Evolutionary conservation across 2,113 vertebrate genomes (phyloP), one percentile per base, ranked within the genome.

Genomic region (Amazona vittata): DNA sequence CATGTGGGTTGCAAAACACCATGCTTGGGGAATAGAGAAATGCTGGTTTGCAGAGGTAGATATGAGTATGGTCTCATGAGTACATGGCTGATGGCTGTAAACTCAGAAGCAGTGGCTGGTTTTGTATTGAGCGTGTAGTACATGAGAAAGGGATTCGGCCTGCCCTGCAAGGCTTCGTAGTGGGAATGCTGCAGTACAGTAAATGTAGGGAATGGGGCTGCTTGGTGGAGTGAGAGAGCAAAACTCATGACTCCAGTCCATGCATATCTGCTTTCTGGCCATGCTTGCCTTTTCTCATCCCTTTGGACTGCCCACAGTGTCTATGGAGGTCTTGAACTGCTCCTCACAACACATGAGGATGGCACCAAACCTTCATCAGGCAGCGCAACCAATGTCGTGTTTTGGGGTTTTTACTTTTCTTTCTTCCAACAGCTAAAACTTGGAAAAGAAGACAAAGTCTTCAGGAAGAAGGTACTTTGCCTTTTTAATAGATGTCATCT

Each of bases 381-480:
- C 46, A 53, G 33, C 63, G 62, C 65, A 64, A 11, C 67, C 55
- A 26, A 41, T 71, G 63, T 60, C 50, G 0, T 73, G 53, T 25
- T 55, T 69, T 44, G 52, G 76, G 59, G 26, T 57, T 92, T 90
- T 87, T 53, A 47, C 55, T 86, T 97, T 93, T 94, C 71, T 96
- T 96, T 96, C 59, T 94, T 90, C 50, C 79, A 69, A 67, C 93
- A 98, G 97, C 93, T 98, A 60, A 98, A 98, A 94, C 96, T 98
- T 75, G 97, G 96, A 86, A 97, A 98, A 97, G 98, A 98, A 94
- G 97, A 98, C 64, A 98, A 98, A 83, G 94, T 97, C 93, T 97
- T 98, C 94, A 96, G 97, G 97, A 98, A 97, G 95, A 98, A 98
- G 98, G 97, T 98, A 97, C 83, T 69, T 52, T 73, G 67, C 82